phyloP scores from a whole-genome alignment of 2,888 invertebrate genomes.

The Oscheius sp. region DNA sequence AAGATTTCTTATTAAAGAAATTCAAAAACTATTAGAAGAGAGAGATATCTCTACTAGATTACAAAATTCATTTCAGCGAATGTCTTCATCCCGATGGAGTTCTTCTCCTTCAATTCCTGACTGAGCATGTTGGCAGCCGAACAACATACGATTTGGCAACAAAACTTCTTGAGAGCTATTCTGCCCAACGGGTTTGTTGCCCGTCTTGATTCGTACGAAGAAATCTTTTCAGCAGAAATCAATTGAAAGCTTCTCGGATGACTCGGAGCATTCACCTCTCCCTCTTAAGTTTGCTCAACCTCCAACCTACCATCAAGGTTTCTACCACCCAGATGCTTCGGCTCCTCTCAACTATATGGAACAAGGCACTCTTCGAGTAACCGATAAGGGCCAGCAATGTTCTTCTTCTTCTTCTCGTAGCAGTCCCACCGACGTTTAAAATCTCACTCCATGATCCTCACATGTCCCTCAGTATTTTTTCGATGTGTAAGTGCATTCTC shows the following conservation, averaged over 20 bases:
- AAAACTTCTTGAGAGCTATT: slow-evolving; percentile 44
- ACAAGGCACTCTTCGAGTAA: slow-evolving; percentile 28
- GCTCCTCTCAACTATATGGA: slow-evolving; percentile 23
- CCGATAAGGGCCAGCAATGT: slow-evolving; percentile 8
- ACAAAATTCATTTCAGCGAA: too few relatives aligned
- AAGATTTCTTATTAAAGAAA: too few relatives aligned
- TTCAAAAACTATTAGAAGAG: too few relatives aligned
- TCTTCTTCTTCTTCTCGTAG: slow-evolving; percentile 23
- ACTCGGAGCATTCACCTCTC: slow-evolving; percentile 25
- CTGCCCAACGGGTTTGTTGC: slow-evolving; percentile 3
- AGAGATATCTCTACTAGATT: too few relatives aligned
- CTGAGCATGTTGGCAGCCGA: slow-evolving; percentile 61
- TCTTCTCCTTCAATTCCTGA: slow-evolving; percentile 58
- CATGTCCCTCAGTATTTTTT: slow-evolving; percentile 8
- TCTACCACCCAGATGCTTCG: slow-evolving; percentile 3
- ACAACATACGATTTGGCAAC: slow-evolving; percentile 54
- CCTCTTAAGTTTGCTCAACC: slow-evolving; percentile 16
- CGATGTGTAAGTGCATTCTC: not conserved
- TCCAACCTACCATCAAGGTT: slow-evolving; percentile 15
- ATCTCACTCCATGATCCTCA: not conserved
- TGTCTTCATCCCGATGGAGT: slow-evolving; percentile 62
- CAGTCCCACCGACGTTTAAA: slow-evolving; percentile 32
- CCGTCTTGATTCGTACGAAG: not conserved
- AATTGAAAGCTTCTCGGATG: slow-evolving; percentile 28
- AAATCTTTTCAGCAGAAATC: not conserved